These are phyloP conservation scores for Argynnis bischoffii DNA, from an alignment of 2,888 invertebrate genomes.

Conservation along the genomic window DNA sequence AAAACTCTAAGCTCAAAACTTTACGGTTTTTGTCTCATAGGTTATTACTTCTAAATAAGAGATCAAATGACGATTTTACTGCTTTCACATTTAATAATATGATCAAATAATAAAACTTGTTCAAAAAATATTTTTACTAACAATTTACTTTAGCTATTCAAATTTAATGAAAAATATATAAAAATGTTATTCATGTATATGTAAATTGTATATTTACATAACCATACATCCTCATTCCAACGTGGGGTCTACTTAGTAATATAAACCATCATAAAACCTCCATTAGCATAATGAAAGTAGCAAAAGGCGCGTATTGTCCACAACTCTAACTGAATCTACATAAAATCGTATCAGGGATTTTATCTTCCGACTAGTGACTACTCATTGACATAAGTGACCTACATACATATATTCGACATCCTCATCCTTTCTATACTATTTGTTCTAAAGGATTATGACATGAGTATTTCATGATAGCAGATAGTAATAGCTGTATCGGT, in stretches of 20 bases:
- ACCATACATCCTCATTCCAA: neutral
- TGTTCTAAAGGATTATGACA: neutral
- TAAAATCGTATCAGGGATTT: constrained; percentile 22
- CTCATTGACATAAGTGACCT: neutral
- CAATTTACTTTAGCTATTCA: too few relatives aligned
- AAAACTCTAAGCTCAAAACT: too few relatives aligned
- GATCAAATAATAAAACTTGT: too few relatives aligned
- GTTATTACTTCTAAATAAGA: too few relatives aligned
- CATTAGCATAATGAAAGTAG: constrained; percentile 29
- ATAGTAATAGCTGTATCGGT: too few relatives aligned
- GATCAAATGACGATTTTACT: too few relatives aligned
- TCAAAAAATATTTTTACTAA: too few relatives aligned
- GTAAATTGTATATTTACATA: constrained; percentile 20
- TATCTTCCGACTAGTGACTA: constrained; percentile 3
- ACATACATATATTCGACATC: neutral
- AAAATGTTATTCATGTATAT: constrained; percentile 25
- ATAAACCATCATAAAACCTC: constrained; percentile 26
- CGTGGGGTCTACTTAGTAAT: constrained; percentile 22
- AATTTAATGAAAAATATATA: neutral
- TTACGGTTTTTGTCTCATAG: too few relatives aligned
- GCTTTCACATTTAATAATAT: too few relatives aligned
- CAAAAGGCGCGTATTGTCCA: constrained; percentile 21
- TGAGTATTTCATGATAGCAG: too few relatives aligned
- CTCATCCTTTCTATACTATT: neutral
- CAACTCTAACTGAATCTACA: constrained; percentile 26